phyloP scores from a whole-genome alignment of 2,888 invertebrate species.

The Cephus runcator region DNA sequence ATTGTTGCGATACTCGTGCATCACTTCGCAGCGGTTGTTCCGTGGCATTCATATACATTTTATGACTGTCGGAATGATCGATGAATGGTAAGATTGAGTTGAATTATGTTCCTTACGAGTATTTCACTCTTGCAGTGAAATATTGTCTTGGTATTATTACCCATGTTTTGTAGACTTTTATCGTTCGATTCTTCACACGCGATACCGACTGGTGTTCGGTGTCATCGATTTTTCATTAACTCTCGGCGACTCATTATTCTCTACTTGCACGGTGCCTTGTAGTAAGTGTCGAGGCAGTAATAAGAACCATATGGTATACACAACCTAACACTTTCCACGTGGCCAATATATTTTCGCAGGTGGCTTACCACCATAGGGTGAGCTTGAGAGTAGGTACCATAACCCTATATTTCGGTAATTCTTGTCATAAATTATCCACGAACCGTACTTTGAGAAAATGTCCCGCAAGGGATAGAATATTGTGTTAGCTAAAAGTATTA shows the following conservation, averaged over 20 bases:
- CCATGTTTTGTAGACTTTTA: background rate
- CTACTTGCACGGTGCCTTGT: background rate
- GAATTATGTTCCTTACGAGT: background rate
- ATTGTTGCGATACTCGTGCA: background rate
- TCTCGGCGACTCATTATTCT: background rate
- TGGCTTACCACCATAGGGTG: conserved; percentile 10
- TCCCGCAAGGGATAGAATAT: background rate
- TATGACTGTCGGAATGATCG: background rate
- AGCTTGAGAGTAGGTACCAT: conserved; percentile 17
- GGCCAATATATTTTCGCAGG: conserved; percentile 26
- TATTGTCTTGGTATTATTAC: background rate
- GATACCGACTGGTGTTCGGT: background rate
- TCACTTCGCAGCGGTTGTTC: background rate
- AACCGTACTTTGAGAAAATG: background rate
- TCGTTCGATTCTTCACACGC: background rate
- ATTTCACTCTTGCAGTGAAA: background rate
- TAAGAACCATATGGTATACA: background rate
- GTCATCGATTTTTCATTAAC: background rate
- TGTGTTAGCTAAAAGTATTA: background rate
- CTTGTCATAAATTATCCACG: conserved; percentile 28
- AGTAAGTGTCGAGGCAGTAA: background rate
- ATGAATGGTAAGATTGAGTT: background rate
- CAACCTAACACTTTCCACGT: background rate
- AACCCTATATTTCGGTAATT: conserved; percentile 39
- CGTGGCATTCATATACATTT: too few relatives aligned